phyloP scores from a whole-genome alignment of 2,888 invertebrate genomes.

The Drosophila seclusa region DNA sequence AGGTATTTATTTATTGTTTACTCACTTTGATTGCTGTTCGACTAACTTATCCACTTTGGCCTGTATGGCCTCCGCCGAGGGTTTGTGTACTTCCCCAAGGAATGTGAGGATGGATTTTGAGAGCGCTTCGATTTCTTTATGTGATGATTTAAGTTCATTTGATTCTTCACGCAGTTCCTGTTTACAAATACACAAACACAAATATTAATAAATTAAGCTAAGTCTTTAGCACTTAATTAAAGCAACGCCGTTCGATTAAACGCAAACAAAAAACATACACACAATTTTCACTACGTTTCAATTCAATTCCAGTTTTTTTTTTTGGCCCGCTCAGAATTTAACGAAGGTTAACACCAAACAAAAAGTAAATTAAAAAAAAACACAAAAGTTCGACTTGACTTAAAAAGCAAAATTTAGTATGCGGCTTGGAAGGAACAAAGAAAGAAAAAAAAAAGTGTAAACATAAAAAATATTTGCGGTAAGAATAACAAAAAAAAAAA shows the following conservation, averaged over 20 bases:
- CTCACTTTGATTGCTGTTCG: slow-evolving; percentile 89
- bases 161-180: slow-evolving; percentile 92
- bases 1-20: slow-evolving; percentile 39
- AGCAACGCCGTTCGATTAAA: slow-evolving; percentile 10
- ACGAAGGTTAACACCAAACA: slow-evolving; percentile 60
- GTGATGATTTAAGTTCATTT: slow-evolving; percentile 88
- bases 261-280: slow-evolving; percentile 22
- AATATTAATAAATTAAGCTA: slow-evolving; percentile 24
- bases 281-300: slow-evolving; percentile 32
- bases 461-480: slow-evolving; percentile 37
- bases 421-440: slow-evolving; percentile 19
- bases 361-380: slow-evolving; percentile 32
- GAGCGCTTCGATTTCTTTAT: slow-evolving; percentile 89
- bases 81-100: slow-evolving; percentile 89
- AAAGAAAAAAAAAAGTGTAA: slow-evolving; percentile 24
- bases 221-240: slow-evolving; percentile 9
- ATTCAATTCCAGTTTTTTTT: slow-evolving; percentile 66
- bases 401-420: slow-evolving; percentile 17
- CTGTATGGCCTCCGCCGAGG: slow-evolving; percentile 89
- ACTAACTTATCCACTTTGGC: slow-evolving; percentile 89
- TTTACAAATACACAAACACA: slow-evolving; percentile 4
- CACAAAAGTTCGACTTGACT: slow-evolving; percentile 37
- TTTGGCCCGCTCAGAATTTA: slow-evolving; percentile 17
- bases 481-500: slow-evolving; percentile 15
- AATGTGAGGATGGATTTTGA: slow-evolving; percentile 90